Base-by-base conservation (phyloP, 2,113 vertebrate genomes). In the Mixornis gularis region DNA sequence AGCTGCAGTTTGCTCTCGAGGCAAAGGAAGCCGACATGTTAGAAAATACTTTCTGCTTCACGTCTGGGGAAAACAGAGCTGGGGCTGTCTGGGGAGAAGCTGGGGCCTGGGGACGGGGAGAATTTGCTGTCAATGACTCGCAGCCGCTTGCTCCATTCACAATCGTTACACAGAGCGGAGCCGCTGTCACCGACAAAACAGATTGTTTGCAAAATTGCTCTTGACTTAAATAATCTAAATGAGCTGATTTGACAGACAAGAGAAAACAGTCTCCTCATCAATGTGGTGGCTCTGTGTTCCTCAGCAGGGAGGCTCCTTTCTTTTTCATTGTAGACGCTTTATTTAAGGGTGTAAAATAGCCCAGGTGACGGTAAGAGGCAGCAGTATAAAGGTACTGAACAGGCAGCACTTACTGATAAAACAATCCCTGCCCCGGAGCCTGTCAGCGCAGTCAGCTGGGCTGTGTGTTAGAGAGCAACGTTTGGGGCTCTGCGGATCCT, bases 121-220 rank as follows among this genome's bases (percentile, higher is more conserved):
- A 32, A 74, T 87, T 87, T 25, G 40, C 88, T 4, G 1, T 71
- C 85, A 56, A 10, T 74, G 65, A 53, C 87, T 81, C 43, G 29
- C 38, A 48, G 73, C 77, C 0, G 2, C 87, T 63, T 11, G 73
- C 49, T 68, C 46, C 87, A 6, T 64, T 79, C 88, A 46, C 83
- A 83, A 9, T 68, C 70, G 7, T 38, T 34, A 46, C 32, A 25
- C 44, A 9, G 94, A 93, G 70, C 6, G 13, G 69, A 86, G 90
- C 65, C 1, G 18, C 79, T 53, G 73, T 68, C 94, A 77, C 3
- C 3, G 18, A 77, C 66, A 43, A 63, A 93, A 70, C 78, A 85
- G 76, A 89, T 93, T 87, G 94, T 89, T 93, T 94, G 52, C 90
- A 79, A 41, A 87, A 96, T 76, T 80, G 83, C 83, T 58, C 91